These are phyloP conservation scores for Brachyistius frenatus DNA, from an alignment of 2,113 vertebrate species.

Conservation along the genomic window DNA sequence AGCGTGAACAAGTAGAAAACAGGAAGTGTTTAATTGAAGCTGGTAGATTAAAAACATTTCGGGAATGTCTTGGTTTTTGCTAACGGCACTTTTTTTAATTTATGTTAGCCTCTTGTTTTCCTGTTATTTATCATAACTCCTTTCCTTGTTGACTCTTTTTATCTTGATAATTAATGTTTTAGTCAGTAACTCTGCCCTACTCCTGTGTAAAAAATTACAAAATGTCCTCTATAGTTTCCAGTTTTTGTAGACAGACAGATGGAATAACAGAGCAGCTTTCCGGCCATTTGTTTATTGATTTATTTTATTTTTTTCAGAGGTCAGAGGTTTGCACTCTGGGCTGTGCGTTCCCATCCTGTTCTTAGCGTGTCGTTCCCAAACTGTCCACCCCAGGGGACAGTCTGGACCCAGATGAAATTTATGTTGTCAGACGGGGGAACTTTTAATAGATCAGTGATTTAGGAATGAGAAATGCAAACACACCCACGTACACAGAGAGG, in stretches of 20 bases:
- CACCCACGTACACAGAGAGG: slow-evolving; percentile 7
- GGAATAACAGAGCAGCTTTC: slow-evolving; percentile 57
- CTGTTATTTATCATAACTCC: not conserved
- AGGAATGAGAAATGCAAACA: slow-evolving; percentile 71
- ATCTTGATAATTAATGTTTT: not conserved
- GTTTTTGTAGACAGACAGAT: slow-evolving; percentile 49
- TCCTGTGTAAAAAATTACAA: slow-evolving; percentile 1
- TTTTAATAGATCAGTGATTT: slow-evolving; percentile 69
- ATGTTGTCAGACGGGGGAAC: slow-evolving; percentile 62
- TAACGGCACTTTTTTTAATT: not conserved
- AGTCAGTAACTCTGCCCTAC: not conserved
- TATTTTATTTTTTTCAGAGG: slow-evolving; percentile 68
- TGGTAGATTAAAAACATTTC: not conserved
- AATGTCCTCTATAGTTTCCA: slow-evolving; percentile 3
- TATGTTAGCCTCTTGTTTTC: not conserved
- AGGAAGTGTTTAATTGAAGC: not conserved
- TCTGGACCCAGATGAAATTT: slow-evolving; percentile 65
- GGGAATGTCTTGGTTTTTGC: not conserved
- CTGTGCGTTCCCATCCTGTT: slow-evolving; percentile 75
- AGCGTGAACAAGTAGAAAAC: slow-evolving; percentile 5
- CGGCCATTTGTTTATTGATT: slow-evolving; percentile 70
- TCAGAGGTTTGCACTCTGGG: slow-evolving; percentile 61
- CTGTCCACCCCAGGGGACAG: slow-evolving; percentile 55
- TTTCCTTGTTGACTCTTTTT: not conserved
- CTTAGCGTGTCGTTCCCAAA: slow-evolving; percentile 57